Base-by-base conservation (phyloP, 2,888 invertebrate species). In the Stenodema calcarata region DNA sequence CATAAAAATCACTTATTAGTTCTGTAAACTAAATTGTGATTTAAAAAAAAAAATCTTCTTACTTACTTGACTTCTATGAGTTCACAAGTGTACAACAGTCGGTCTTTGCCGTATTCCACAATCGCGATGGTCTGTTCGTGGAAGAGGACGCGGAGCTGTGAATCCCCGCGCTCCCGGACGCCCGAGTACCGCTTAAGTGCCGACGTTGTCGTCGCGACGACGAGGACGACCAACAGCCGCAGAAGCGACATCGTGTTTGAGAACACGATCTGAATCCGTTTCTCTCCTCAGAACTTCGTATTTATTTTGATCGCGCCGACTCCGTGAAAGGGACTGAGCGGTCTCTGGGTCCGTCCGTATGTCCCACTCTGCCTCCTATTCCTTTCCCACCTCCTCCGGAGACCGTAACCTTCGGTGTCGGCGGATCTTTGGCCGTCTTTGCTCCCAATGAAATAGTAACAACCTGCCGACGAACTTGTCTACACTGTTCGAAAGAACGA, bases 51-150 rank as follows among this genome's bases (percentile, higher is more conserved):
- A 35, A 4, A 4, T 35, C 11, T 50, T 90, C 7, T 35, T 35
- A 95, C 96, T 96, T 92, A 97, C 97, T 95, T 94, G 89, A 96
- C 95, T 93, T 97, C 97, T 90, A 97, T 95, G 89, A 97, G 88
- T 86, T 90, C 90, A 85, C 90, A 90, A 86, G 90, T 90, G 88
- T 88, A 88, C 12, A 90, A 87, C 28, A 95, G 91, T 90, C 95
- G 95, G 42, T 93, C 93, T 7, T 93, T 93, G 4, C 95, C 95
- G 87, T 96, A 92, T 91, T 96, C 96, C 75, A 96, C 95, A 70
- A 97, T 94, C 0, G 96, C 96, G 70, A 97, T 94, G 0, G 96
- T 96, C 91, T 95, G 95, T 90, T 96, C 96, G 91, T 95, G 93
- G 91, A 94, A 93, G 91, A 90, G 90, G 11, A 89, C 89, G 94